Evolutionary conservation across 2,113 vertebrate genomes (phyloP).

Genomic region (Rutilus rutilus): DNA sequence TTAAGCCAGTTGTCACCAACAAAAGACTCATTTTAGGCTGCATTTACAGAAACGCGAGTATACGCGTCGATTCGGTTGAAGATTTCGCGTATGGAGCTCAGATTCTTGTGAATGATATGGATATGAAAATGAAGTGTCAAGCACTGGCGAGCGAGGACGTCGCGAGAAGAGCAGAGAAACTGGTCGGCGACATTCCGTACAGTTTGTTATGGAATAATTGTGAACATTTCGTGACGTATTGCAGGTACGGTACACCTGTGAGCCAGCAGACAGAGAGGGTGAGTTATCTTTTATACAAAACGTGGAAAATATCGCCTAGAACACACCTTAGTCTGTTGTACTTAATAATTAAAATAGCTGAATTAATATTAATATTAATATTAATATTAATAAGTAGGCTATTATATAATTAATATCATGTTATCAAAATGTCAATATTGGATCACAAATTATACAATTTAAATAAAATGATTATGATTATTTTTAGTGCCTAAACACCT

Average conservation of each 20-base stretch:
- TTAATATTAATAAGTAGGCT: background rate
- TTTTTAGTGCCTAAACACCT: background rate
- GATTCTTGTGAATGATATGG: slow-evolving; percentile 84
- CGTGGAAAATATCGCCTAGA: background rate
- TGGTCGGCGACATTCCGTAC: slow-evolving; percentile 81
- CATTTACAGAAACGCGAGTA: slow-evolving; percentile 79
- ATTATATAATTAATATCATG: background rate
- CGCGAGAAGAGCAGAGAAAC: slow-evolving; percentile 82
- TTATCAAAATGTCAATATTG: background rate
- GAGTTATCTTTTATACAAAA: slow-evolving; percentile 41
- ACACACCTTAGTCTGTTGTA: background rate
- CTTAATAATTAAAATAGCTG: background rate
- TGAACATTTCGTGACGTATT: slow-evolving; percentile 92
- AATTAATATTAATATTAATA: background rate
- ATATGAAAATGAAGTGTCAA: slow-evolving; percentile 67
- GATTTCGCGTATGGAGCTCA: slow-evolving; percentile 90
- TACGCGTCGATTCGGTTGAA: slow-evolving; percentile 90
- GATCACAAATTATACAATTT: no score
- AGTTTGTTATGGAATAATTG: slow-evolving; percentile 97
- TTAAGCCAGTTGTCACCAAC: slow-evolving; percentile 84
- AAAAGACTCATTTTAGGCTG: slow-evolving; percentile 89
- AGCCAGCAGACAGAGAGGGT: slow-evolving; percentile 91
- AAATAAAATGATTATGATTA: no score
- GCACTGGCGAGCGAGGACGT: slow-evolving; percentile 80
- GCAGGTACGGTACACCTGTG: slow-evolving; percentile 83